Evolutionary conservation across 2,888 invertebrate genomes (phyloP).

Genomic region (Leptinotarsa haldemani): DNA sequence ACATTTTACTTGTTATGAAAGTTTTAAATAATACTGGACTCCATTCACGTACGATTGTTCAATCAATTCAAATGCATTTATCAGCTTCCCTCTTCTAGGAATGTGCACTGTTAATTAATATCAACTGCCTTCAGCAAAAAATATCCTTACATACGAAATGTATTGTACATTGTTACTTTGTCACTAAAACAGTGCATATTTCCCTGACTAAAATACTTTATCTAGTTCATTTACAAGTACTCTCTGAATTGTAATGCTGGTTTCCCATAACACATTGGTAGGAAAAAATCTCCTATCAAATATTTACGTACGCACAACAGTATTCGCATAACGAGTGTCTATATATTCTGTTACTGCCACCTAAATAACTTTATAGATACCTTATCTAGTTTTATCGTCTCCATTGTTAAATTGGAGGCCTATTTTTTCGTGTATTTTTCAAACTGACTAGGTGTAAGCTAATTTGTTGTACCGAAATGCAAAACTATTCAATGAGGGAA

Average conservation of each 20-base stretch:
- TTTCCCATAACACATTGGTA: constrained; percentile 1
- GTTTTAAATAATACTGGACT: too few species aligned
- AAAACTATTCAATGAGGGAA: not conserved
- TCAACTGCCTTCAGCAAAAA: not conserved
- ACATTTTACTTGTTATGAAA: too few species aligned
- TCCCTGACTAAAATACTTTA: not conserved
- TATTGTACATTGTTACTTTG: not conserved
- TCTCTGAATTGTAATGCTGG: constrained; percentile 23
- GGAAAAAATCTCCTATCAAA: constrained; percentile 19
- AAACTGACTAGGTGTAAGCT: not conserved
- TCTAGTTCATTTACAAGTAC: not conserved
- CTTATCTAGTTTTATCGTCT: constrained; percentile 11
- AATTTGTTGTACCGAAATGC: not conserved
- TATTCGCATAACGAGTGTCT: constrained; percentile 13
- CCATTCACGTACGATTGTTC: not conserved
- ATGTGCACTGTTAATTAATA: not conserved
- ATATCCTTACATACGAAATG: not conserved
- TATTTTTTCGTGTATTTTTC: not conserved
- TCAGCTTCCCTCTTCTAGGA: constrained; percentile 3
- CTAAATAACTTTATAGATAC: constrained; percentile 19
- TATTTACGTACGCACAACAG: constrained; percentile 17
- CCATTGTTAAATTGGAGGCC: constrained; percentile 4
- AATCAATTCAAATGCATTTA: not conserved
- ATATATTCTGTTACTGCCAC: constrained; percentile 14
- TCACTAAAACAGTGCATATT: constrained; percentile 1